A percentile compares a stretch with the other conserved stretches of the same genome.
Conservation (phyloP, 2,888 invertebrate species). For the Hemistola chrysoprasaria region DNA sequence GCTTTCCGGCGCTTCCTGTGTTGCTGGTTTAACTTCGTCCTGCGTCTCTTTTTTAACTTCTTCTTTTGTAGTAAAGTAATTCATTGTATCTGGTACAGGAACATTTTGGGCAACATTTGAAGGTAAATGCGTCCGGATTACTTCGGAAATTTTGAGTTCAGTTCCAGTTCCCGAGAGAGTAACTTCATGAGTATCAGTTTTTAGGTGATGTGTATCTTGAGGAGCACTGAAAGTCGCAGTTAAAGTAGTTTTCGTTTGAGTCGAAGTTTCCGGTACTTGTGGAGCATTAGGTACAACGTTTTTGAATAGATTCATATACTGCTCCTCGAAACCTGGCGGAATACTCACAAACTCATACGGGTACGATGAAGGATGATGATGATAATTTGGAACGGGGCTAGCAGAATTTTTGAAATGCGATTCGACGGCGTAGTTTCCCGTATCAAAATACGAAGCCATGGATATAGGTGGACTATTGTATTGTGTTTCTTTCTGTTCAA, state of each 20-base stretch:
- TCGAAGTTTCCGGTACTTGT: conserved; percentile 47
- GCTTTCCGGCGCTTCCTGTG: conserved; percentile 32
- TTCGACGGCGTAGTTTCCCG: conserved; percentile 72
- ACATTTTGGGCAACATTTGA: conserved; percentile 17
- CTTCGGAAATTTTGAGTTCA: too few species aligned
- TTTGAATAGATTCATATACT: conserved; percentile 36
- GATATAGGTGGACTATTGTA: conserved; percentile 47
- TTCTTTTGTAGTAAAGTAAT: conserved; percentile 48
- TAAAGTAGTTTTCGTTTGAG: conserved; percentile 42
- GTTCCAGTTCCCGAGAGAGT: too few species aligned
- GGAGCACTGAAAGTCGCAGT: conserved; percentile 33
- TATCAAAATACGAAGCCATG: conserved; percentile 73
- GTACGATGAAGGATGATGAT: conserved; percentile 7
- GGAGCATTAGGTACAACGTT: conserved; percentile 5
- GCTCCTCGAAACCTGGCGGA: conserved; percentile 71
- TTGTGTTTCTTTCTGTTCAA: conserved; percentile 5
- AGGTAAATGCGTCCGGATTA: too few species aligned
- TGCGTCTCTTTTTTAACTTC: conserved; percentile 10
- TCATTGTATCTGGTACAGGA: conserved; percentile 52
- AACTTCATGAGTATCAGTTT: neutral
- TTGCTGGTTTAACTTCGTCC: too few species aligned
- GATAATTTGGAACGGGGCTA: conserved; percentile 27
- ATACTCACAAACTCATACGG: conserved; percentile 29
- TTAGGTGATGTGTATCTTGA: conserved; percentile 7
- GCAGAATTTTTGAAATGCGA: conserved; percentile 62